Conservation (phyloP, 2,113 vertebrate species). For the Oenanthe melanoleuca region DNA sequence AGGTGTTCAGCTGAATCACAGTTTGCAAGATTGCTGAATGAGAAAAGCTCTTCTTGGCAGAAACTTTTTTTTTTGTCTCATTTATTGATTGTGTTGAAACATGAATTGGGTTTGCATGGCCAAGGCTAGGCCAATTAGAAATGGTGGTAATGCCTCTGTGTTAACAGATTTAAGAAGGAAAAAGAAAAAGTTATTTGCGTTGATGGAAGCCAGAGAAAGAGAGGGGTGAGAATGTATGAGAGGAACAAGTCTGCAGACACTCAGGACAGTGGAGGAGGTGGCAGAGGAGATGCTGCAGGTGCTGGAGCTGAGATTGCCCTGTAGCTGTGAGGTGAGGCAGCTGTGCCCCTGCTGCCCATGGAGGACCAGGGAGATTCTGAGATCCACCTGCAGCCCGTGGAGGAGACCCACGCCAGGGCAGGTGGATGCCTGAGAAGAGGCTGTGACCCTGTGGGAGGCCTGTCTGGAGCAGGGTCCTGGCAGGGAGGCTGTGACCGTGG, state of each 20-base stretch:
- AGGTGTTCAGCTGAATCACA: not conserved
- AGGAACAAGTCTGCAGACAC: not conserved
- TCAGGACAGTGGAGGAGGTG: not conserved
- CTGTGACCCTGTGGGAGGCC: not conserved
- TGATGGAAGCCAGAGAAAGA: not conserved
- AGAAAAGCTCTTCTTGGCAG: not conserved
- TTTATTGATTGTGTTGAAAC: not conserved
- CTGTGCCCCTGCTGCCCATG: not conserved
- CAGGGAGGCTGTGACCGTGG: not conserved
- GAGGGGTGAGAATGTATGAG: not conserved
- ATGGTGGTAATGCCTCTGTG: not conserved
- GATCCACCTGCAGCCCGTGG: not conserved
- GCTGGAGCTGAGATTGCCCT: not conserved
- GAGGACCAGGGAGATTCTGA: rapidly evolving
- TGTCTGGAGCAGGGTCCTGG: not conserved
- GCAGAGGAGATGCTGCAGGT: not conserved
- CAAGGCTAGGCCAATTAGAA: not conserved
- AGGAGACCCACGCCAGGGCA: rapidly evolving
- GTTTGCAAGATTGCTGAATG: not conserved
- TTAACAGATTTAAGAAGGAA: not conserved
- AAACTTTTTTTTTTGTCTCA: not conserved
- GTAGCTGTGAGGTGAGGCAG: too few species aligned
- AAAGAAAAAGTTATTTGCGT: rapidly evolving
- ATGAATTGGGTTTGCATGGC: not conserved
- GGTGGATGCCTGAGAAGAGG: not conserved